A percentile compares a stretch with the other conserved stretches of the same genome.
phyloP scores from a whole-genome alignment of 2,888 invertebrate species.

The Sphinx pinastri region DNA sequence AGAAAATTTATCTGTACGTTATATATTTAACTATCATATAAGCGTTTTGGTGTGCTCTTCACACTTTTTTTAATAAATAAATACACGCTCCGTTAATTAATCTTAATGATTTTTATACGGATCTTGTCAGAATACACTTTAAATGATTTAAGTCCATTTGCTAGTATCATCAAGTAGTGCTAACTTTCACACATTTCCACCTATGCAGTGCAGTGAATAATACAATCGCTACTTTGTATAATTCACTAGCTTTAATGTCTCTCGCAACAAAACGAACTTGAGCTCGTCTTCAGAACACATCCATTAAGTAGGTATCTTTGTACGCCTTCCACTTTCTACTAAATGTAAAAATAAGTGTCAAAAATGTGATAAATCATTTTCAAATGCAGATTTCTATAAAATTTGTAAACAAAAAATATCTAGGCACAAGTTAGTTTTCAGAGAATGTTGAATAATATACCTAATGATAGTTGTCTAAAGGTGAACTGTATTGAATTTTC shows the following conservation, averaged over 20 bases:
- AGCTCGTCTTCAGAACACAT: slow-evolving; percentile 33
- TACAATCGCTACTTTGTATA: slow-evolving; percentile 31
- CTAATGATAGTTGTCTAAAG: no score
- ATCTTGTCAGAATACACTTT: background rate
- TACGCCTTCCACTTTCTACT: slow-evolving; percentile 45
- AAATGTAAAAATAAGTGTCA: slow-evolving; percentile 42
- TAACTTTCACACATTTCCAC: slow-evolving; percentile 36
- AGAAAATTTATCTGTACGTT: background rate
- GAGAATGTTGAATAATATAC: no score
- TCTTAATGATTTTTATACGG: background rate
- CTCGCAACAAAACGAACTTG: slow-evolving; percentile 22
- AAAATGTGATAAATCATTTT: slow-evolving; percentile 28
- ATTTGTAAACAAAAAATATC: background rate
- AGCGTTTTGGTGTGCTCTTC: no score
- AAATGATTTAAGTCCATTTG: background rate
- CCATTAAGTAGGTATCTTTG: slow-evolving; percentile 37
- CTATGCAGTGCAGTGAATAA: slow-evolving; percentile 35
- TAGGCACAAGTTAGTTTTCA: no score
- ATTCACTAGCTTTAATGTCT: slow-evolving; percentile 32
- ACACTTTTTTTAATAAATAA: no score
- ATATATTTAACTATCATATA: no score
- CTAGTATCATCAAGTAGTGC: slow-evolving; percentile 15
- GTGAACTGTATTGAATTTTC: no score
- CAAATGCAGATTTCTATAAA: slow-evolving; percentile 2
- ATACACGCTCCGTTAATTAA: background rate